phyloP scores from a whole-genome alignment of 2,888 invertebrate species.

The Sphinx pinastri region DNA sequence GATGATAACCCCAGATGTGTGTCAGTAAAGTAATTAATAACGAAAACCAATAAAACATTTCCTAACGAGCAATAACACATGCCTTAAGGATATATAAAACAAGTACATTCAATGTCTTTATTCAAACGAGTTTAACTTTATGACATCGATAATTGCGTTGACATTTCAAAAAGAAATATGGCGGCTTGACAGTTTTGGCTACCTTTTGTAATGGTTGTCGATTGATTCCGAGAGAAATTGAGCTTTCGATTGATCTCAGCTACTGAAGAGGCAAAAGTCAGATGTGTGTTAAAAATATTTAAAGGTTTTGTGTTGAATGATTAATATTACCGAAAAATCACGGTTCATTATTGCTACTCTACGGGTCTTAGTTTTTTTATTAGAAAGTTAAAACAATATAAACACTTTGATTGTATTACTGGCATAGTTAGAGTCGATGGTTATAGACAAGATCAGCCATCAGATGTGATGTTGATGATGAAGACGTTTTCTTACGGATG shows the following conservation, averaged over 20 bases:
- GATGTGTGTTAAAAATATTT: background rate
- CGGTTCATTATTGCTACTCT: no score
- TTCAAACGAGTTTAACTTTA: slow-evolving; percentile 17
- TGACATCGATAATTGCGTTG: slow-evolving; percentile 29
- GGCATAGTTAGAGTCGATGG: no score
- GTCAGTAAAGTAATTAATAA: no score
- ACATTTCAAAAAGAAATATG: slow-evolving; percentile 20
- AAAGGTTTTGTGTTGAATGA: no score
- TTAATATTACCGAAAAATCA: no score
- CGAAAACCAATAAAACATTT: background rate
- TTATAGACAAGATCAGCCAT: no score
- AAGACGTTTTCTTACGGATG: no score
- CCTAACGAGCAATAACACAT: background rate
- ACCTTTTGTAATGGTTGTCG: slow-evolving; percentile 5
- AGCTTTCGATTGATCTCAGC: background rate
- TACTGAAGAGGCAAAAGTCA: background rate
- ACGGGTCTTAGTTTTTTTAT: no score
- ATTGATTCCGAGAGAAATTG: background rate
- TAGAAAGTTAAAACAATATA: no score
- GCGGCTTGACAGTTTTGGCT: slow-evolving; percentile 14
- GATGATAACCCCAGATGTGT: no score
- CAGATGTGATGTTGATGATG: no score
- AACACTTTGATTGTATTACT: no score
- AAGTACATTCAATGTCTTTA: background rate
- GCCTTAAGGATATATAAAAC: slow-evolving; percentile 4